A percentile compares a stretch with the other conserved stretches of the same genome.
Conservation (phyloP, 2,888 invertebrate genomes). For the Allygus modestus region DNA sequence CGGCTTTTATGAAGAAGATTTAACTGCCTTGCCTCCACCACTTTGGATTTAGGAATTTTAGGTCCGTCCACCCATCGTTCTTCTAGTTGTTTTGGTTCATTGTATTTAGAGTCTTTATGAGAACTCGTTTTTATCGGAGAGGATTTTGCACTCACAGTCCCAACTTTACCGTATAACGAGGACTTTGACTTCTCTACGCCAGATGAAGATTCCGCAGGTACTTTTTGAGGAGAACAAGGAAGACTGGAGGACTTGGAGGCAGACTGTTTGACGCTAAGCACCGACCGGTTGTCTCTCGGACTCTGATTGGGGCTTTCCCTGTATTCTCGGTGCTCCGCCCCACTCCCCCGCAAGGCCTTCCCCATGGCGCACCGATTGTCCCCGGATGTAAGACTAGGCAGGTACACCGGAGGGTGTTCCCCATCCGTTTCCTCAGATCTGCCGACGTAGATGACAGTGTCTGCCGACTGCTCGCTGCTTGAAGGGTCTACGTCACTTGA, state of each 20-base stretch:
- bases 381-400: slow-evolving; percentile 85
- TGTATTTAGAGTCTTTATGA: slow-evolving; percentile 50
- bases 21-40: slow-evolving; percentile 68
- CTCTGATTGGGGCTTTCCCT: slow-evolving; percentile 12
- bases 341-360: slow-evolving; percentile 87
- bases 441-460: slow-evolving; percentile 97
- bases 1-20: slow-evolving; percentile 64
- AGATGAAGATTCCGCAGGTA: slow-evolving; percentile 75
- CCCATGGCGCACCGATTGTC: slow-evolving; percentile 83
- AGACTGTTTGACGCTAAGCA: slow-evolving; percentile 13
- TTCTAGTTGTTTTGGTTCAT: slow-evolving; percentile 75
- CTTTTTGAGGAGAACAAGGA: slow-evolving; percentile 78
- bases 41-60: slow-evolving; percentile 80
- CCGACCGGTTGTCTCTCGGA: slow-evolving; percentile 5
- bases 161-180: slow-evolving; percentile 60
- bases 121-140: slow-evolving; percentile 66
- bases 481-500: slow-evolving; percentile 94
- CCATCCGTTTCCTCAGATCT: slow-evolving; percentile 94
- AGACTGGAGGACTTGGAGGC: slow-evolving; percentile 74
- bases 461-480: slow-evolving; percentile 97
- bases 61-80: slow-evolving; percentile 99
- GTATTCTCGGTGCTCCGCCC: slow-evolving; percentile 77
- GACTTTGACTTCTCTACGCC: slow-evolving; percentile 57
- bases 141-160: slow-evolving; percentile 63
- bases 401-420: slow-evolving; percentile 95